Base-by-base conservation (phyloP, 2,797 vertebrate species). In the Labeo calbasu region DNA sequence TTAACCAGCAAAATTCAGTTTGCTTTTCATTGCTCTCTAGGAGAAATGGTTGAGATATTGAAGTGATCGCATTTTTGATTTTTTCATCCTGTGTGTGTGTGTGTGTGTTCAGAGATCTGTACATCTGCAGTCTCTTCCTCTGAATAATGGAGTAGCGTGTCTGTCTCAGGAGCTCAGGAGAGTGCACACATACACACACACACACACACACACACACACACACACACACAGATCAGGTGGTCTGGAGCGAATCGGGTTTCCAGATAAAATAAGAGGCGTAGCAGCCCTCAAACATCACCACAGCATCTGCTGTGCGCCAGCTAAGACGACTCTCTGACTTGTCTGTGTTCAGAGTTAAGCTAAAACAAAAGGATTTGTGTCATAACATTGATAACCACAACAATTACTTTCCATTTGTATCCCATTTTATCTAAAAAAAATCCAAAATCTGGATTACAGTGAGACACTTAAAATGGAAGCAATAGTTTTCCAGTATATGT, bases 141-240 rank as follows among this genome's bases (percentile, higher is more conserved):
- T 95, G 88, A 95, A 94, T 95, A 93, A 95, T 95, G 89, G 81
- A 95, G 83, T 36, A 77, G 88, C 85, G 88, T 90, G 92, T 94
- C 91, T 87, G 51, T 87, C 91, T 92, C 70, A 59, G 51, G 68
- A 46, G 40, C 61, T 32, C 25, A 65, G 25, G 50, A 79, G 59
- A 4, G 4, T 4, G 9, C 23, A 14, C 48, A 25, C 53, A 73
- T 63, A 89, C 89, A 88, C 79, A 86, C 80, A 82, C 19, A 48
- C 43, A 48, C 40, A 51, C 43, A 80, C 65, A 89, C n/a, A n/a
- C n/a, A 89, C 89, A 88, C 79, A 86, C 80, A 82, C 19, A 48
- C 43, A 48, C 86, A 87, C 72, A 84, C 68, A 84, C 2, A 69
- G 83, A 85, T 89, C 88, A 86, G 85, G 53, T 84, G 82, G 76